phyloP scores from a whole-genome alignment of 2,888 invertebrate species.

The Entomobrya proxima region DNA sequence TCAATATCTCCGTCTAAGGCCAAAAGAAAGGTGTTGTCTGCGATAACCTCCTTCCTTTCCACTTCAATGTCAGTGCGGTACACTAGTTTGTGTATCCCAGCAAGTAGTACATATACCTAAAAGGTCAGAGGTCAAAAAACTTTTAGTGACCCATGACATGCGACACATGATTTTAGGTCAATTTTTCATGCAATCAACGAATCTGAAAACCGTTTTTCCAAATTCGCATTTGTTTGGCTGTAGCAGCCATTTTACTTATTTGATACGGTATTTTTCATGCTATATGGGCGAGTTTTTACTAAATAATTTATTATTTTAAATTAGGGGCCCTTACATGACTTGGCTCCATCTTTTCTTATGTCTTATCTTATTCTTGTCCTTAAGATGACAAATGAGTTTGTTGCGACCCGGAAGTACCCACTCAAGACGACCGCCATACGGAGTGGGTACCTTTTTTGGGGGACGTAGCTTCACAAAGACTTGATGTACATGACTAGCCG shows the following conservation, averaged over 20 bases:
- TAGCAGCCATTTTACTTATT: too few relatives aligned
- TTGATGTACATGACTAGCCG: conserved; percentile 85
- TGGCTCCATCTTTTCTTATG: conserved; percentile 96
- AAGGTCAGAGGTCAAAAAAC: too few relatives aligned
- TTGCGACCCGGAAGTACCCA: conserved; percentile 92
- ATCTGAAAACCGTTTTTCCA: too few relatives aligned
- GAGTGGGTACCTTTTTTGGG: conserved; percentile 87
- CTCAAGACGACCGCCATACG: conserved; percentile 90
- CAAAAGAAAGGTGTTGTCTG: conserved; percentile 89
- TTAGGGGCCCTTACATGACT: too few relatives aligned
- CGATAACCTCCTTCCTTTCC: conserved; percentile 83
- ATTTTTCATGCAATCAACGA: too few relatives aligned
- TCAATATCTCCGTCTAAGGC: conserved; percentile 94
- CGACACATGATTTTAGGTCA: too few relatives aligned
- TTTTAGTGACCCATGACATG: too few relatives aligned
- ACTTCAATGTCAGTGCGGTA: conserved; percentile 78
- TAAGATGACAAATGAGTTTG: conserved; percentile 89
- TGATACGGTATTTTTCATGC: too few relatives aligned
- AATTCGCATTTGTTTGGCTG: too few relatives aligned
- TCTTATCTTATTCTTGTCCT: conserved; percentile 91
- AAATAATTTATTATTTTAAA: conserved; percentile 79
- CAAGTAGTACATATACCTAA: conserved; percentile 87
- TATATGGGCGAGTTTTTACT: conserved; percentile 82
- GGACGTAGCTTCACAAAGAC: conserved; percentile 82
- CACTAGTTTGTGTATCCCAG: conserved; percentile 83